These are phyloP conservation scores for Acanthornis magna DNA, from an alignment of 2,797 vertebrate genomes.

Conservation along the genomic window DNA sequence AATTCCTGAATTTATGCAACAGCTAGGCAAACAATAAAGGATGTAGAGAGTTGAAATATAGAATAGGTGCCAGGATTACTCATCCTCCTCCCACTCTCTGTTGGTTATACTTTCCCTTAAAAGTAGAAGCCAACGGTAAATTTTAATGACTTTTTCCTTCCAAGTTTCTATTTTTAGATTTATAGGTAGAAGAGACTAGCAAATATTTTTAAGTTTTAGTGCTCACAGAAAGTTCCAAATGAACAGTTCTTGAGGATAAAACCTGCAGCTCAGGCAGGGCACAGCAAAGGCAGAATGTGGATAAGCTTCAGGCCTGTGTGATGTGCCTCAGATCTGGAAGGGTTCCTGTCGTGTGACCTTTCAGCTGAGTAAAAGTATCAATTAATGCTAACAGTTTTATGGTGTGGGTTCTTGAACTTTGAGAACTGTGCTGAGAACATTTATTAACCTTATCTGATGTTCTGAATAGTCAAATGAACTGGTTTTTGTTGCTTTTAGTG, in stretches of 20 bases:
- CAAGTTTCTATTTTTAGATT: constrained; percentile 16
- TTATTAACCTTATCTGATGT: not conserved
- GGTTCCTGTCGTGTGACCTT: not conserved
- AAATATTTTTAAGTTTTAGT: constrained; percentile 18
- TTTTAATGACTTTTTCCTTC: not conserved
- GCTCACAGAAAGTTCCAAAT: not conserved
- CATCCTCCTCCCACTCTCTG: constrained; percentile 1
- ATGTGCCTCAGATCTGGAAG: not conserved
- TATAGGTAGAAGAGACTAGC: not conserved
- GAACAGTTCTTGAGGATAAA: not conserved
- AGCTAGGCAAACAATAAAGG: constrained; percentile 22
- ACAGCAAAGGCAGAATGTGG: not conserved
- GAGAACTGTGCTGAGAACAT: not conserved
- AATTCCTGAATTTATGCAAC: constrained; percentile 21
- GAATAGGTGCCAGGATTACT: constrained; percentile 33
- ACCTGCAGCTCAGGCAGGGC: not conserved
- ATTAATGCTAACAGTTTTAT: not conserved
- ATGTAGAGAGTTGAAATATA: not conserved
- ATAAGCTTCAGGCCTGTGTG: not conserved
- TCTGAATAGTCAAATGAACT: not conserved
- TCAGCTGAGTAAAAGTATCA: not conserved
- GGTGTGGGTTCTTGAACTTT: not conserved
- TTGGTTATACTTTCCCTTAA: constrained; percentile 1
- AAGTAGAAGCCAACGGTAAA: not conserved
- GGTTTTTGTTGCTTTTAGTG: not conserved